These are phyloP conservation scores for Epicauta chinensis DNA, from an alignment of 1,140 invertebrate species.

Conservation along the genomic window DNA sequence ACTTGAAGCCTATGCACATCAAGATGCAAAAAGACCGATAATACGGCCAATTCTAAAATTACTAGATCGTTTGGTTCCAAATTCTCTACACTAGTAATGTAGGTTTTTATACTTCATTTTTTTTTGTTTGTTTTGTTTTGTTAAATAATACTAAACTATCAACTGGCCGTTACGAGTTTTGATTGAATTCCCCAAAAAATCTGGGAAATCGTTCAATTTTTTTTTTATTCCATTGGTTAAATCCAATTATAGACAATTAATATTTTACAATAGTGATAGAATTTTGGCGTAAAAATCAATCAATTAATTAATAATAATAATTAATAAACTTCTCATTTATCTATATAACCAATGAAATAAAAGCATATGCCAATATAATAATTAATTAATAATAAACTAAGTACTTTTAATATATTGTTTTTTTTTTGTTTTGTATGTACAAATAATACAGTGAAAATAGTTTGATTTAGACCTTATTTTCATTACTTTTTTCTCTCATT, in stretches of 20 bases:
- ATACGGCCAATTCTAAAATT: slow-evolving; percentile 28
- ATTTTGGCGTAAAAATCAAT: slow-evolving; percentile 16
- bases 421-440: slow-evolving; percentile 30
- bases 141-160: slow-evolving; percentile 30
- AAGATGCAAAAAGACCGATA: slow-evolving; percentile 33
- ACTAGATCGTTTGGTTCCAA: slow-evolving; percentile 40
- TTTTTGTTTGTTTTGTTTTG: not conserved
- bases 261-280: slow-evolving; percentile 12
- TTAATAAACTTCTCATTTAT: not conserved
- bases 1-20: slow-evolving; percentile 39
- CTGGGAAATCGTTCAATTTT: no score
- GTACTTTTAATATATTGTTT: not conserved
- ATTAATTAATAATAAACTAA: slow-evolving; percentile 9
- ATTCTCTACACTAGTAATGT: slow-evolving; percentile 30
- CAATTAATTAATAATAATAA: slow-evolving; percentile 8
- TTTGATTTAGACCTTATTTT: slow-evolving; percentile 42
- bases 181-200: no score
- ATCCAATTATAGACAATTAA: not conserved
- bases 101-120: no score
- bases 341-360: slow-evolving; percentile 23
- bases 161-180: slow-evolving; percentile 28
- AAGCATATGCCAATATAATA: slow-evolving; percentile 23
- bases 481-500: slow-evolving; percentile 17
- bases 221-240: slow-evolving; percentile 26
- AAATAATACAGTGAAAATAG: slow-evolving; percentile 42